phyloP scores from a whole-genome alignment of 2,113 vertebrate genomes.

The Oceanites oceanicus region DNA sequence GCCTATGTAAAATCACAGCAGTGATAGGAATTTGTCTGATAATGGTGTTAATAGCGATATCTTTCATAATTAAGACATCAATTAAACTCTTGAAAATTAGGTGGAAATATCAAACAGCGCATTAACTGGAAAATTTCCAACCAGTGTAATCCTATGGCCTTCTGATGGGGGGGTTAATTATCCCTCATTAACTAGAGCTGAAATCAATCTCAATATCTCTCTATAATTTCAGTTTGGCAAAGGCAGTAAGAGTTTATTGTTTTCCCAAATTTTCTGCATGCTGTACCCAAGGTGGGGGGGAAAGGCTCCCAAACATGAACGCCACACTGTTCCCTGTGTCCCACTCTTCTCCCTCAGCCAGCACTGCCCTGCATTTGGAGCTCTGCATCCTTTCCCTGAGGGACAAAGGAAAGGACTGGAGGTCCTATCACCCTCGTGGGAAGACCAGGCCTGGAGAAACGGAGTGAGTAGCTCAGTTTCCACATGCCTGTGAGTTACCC shows the following conservation, averaged over 20 bases:
- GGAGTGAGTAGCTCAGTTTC: background rate
- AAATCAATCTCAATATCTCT: background rate
- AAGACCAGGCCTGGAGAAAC: background rate
- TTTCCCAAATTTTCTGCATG: background rate
- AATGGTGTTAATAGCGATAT: background rate
- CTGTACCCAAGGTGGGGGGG: rapidly evolving
- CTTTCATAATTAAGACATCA: background rate
- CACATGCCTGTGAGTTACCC: rapidly evolving
- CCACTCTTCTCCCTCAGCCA: background rate
- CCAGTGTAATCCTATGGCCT: background rate
- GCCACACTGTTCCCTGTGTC: rapidly evolving
- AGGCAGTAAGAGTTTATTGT: background rate
- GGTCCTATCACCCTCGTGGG: background rate
- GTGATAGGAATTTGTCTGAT: background rate
- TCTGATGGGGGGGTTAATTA: constrained; percentile 1
- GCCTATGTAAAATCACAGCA: background rate
- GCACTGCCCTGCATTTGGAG: background rate
- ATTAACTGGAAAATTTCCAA: constrained; percentile 10
- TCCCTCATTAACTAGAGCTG: background rate
- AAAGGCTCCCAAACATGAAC: background rate
- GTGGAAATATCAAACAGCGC: background rate
- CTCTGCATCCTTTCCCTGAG: background rate
- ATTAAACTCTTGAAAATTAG: background rate
- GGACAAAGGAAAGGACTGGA: background rate
- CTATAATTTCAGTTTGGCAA: background rate